phyloP scores from a whole-genome alignment of 2,113 vertebrate species.

The Lamprologus speciosus region DNA sequence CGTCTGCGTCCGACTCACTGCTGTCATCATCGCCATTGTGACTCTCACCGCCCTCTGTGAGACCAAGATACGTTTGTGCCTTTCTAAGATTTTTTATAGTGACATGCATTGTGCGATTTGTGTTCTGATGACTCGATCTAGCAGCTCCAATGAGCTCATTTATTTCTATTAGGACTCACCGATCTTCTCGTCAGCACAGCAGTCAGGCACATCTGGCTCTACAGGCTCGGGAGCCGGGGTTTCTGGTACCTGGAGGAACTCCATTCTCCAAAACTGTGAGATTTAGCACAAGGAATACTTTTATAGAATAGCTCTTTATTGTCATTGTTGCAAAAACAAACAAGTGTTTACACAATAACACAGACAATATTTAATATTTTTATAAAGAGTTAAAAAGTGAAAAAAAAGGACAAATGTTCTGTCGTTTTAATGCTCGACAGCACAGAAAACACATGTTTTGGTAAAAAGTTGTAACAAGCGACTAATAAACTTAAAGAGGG shows the following conservation, averaged over 20 bases:
- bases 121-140: neutral
- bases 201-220: constrained; percentile 86
- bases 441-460: neutral
- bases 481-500: neutral
- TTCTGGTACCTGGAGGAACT: constrained; percentile 97
- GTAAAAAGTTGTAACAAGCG: neutral
- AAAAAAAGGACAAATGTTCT: fast-evolving
- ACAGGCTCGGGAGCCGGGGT: constrained; percentile 87
- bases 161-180: constrained; percentile 64
- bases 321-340: neutral
- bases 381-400: neutral
- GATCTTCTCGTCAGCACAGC: constrained; percentile 86
- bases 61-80: neutral
- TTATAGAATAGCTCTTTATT: neutral
- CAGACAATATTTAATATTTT: neutral
- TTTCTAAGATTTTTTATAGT: fast-evolving
- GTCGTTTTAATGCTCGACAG: fast-evolving
- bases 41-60: constrained; percentile 75
- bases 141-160: fast-evolving
- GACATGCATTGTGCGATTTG: fast-evolving
- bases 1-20: constrained; percentile 92
- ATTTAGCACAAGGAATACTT: neutral
- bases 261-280: constrained; percentile 97
- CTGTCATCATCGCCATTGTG: constrained; percentile 85
- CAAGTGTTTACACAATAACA: neutral